Base-by-base conservation (phyloP, 2,113 vertebrate genomes). In the Callipepla squamata region DNA sequence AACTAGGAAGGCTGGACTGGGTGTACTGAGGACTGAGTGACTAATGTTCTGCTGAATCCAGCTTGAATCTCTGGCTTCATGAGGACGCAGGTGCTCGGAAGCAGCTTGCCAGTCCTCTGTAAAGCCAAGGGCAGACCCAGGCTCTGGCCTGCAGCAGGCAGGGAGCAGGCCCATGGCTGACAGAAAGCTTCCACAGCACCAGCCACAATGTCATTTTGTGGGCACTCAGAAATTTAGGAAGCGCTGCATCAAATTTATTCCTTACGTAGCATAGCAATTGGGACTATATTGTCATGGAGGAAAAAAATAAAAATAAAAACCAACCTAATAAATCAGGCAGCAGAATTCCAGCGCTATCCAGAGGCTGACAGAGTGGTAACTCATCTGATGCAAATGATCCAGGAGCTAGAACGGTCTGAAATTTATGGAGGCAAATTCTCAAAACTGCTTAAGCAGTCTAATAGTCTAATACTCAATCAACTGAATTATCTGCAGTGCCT, bases 381-480 rank as follows among this genome's bases (percentile, higher is more conserved):
- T 87, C 85, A 59, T 47, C 65, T 44, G 59, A 94, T 48, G 65
- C 65, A 86, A 76, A 90, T 44, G 77, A 90, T 91, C 36, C 85
- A 90, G 66, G 58, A 96, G 81, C 75, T 93, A 92, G 70, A 93
- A 87, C 44, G 61, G 67, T 82, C 0, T 82, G 82, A 94, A 93
- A 93, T 85, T 89, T 77, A 91, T 93, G 68, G 85, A 84, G 74
- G 77, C 8, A 77, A 89, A 80, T 87, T 89, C 89, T 91, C 23
- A 3, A 87, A 93, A 85, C 34, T 75, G 89, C 79, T 85, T 85
- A 91, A 89, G 72, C 83, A 66, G 62, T 6, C 36, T 13, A 57
- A 90, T 62, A 82, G 62, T 5, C 34, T 15, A 50, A 90, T 67
- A 83, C 38, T 68, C 68, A 34, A 45, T 62, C 58, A 61, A 36